Base-by-base conservation (phyloP, 2,113 vertebrate genomes). In the Sinocyclocheilus anophthalmus region DNA sequence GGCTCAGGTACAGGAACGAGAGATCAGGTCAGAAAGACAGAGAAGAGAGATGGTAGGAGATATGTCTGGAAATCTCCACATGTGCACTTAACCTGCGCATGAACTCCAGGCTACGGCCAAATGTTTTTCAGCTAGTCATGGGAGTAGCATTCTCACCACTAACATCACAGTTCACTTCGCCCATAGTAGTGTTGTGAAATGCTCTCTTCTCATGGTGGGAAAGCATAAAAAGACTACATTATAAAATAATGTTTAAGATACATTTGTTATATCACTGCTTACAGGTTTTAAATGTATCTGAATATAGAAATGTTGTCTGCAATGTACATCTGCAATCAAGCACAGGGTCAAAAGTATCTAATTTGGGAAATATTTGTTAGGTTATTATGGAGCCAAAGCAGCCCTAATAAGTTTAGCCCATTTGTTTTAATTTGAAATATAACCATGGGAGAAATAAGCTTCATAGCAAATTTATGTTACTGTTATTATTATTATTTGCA, bases 71-170 rank as follows among this genome's bases (percentile, higher is more conserved):
- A 88, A 87, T 81, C 87, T 85, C 85, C 91, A 89, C 89, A 88
- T 83, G 90, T 77, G 83, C 85, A 92, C 87, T 88, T 93, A 90
- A 93, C 92, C 92, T 89, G 65, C 42, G 18, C 20, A 24, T 92
- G 93, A 94, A 94, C 93, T 80, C 65, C 70, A 85, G 24, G 16
- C 13, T 55, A 70, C 30, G n/a, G 24, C 88, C 42, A 26, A 77
- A 79, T 30, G 50, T 39, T 48, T n/a, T 33, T 24, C 42, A 83
- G 57, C n/a, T 55, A 20, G 57, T 53, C 53, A 65, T 26, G 22
- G 53, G 39, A 69, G 76, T 79, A 79, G 61, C 75, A 55, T 65
- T 65, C 26, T 83, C 12, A 22, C 50, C 37, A n/a, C 50, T 72
- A 72, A 72, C 33, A 39, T 22, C 22, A 22, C 37, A 72, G 69